Conservation (phyloP, 2,888 invertebrate species). For the Timema cristinae region DNA sequence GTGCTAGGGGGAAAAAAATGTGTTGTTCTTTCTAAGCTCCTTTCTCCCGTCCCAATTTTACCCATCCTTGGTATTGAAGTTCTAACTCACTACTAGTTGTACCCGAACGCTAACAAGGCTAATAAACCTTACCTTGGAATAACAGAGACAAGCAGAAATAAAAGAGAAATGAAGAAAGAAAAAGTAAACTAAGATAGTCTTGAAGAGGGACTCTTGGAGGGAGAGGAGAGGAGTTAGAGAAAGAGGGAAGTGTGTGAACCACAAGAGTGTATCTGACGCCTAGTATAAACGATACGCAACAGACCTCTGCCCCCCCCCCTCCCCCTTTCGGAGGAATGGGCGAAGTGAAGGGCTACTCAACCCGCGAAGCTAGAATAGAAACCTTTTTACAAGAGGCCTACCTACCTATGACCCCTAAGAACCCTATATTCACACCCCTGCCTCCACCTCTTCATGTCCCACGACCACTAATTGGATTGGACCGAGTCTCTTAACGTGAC, state of each 20-base stretch:
- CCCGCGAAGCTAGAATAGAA: not conserved
- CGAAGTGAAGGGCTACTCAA: not conserved
- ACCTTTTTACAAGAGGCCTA: not conserved
- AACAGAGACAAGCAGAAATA: not conserved
- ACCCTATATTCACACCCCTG: too few species aligned
- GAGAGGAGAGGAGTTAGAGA: not conserved
- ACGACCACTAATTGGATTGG: constrained; percentile 26
- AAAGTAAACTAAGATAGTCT: too few species aligned
- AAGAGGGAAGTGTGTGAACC: constrained; percentile 12
- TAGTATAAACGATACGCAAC: constrained; percentile 16
- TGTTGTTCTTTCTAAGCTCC: too few species aligned
- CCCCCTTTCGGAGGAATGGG: not conserved
- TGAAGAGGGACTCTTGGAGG: too few species aligned
- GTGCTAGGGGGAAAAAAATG: too few species aligned
- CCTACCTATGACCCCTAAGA: constrained; percentile 15
- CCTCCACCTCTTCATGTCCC: not conserved
- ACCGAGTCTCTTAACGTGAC: constrained; percentile 25
- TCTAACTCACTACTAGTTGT: not conserved
- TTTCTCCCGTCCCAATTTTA: too few species aligned
- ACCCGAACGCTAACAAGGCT: constrained; percentile 20
- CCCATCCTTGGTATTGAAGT: too few species aligned
- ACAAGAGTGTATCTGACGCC: constrained; percentile 16
- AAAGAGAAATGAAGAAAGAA: not conserved
- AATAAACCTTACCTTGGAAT: constrained; percentile 20
- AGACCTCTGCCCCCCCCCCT: not conserved